Evolutionary conservation across 2,888 invertebrate species (phyloP).

Genomic region (Bellardia pandia): DNA sequence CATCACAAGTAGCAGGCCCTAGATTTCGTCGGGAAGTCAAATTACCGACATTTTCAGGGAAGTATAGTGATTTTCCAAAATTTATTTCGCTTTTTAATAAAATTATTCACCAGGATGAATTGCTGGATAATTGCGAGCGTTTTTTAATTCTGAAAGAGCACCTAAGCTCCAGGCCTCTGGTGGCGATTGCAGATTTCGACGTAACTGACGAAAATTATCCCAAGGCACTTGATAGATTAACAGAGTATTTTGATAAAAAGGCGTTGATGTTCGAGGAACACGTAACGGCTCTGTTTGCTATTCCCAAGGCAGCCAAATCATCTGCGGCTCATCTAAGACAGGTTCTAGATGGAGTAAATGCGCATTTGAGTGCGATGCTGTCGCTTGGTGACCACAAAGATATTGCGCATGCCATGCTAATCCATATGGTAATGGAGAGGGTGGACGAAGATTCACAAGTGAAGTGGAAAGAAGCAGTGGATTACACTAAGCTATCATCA

Average conservation of each 20-base stretch:
- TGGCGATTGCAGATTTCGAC: slow-evolving; percentile 67
- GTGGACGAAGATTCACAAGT: slow-evolving; percentile 22
- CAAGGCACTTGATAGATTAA: slow-evolving; percentile 64
- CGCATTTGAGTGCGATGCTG: slow-evolving; percentile 62
- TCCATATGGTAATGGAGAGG: slow-evolving; percentile 62
- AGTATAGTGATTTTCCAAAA: slow-evolving; percentile 70
- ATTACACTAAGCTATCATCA: neutral
- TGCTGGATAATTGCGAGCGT: slow-evolving; percentile 59
- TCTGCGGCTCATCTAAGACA: slow-evolving; percentile 62
- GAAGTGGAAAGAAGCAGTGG: neutral
- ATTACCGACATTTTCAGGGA: slow-evolving; percentile 66
- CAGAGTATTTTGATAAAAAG: slow-evolving; percentile 69
- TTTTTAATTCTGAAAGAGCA: slow-evolving; percentile 55
- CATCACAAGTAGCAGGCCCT: slow-evolving; percentile 25
- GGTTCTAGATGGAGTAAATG: slow-evolving; percentile 65
- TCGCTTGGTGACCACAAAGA: too few relatives aligned
- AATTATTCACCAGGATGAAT: slow-evolving; percentile 68
- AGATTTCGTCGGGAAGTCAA: slow-evolving; percentile 61
- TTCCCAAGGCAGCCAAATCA: slow-evolving; percentile 52
- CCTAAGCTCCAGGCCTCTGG: slow-evolving; percentile 50
- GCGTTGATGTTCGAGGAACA: slow-evolving; percentile 71
- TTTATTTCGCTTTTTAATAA: slow-evolving; percentile 68
- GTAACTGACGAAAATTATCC: slow-evolving; percentile 64
- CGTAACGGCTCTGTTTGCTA: slow-evolving; percentile 55
- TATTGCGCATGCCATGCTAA: too few relatives aligned